These are phyloP conservation scores for Geothlypis trichas DNA, from an alignment of 2,113 vertebrate species.

Conservation along the genomic window DNA sequence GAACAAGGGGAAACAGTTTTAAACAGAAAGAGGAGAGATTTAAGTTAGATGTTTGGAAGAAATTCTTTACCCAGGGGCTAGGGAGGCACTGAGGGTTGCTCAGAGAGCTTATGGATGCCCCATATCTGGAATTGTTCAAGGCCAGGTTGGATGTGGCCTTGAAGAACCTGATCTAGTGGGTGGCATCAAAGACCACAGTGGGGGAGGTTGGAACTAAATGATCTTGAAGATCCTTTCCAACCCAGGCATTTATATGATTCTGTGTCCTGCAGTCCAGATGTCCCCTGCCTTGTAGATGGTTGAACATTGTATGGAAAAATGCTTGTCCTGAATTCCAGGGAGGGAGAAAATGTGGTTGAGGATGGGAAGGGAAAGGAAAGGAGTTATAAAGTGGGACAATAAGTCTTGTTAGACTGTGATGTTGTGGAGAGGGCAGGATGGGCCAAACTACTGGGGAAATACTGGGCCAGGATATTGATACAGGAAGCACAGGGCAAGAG, in stretches of 20 bases:
- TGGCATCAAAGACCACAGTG: accelerated
- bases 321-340: not conserved
- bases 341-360: not conserved
- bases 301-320: not conserved
- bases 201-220: not conserved
- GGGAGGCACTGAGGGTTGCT: not conserved
- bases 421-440: not conserved
- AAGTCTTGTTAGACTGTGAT: not conserved
- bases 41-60: not conserved
- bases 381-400: not conserved
- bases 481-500: not conserved
- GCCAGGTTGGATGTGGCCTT: not conserved
- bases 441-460: not conserved
- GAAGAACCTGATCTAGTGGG: not conserved
- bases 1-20: not conserved
- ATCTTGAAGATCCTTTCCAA: not conserved
- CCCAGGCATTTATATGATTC: not conserved
- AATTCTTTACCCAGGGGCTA: not conserved
- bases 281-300: not conserved
- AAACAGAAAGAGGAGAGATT: not conserved
- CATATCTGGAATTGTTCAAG: not conserved
- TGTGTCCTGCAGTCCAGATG: not conserved
- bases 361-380: not conserved
- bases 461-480: not conserved
- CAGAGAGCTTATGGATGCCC: not conserved